Base-by-base conservation (phyloP, 2,888 invertebrate species). In the Brachynemurus nebulosus region DNA sequence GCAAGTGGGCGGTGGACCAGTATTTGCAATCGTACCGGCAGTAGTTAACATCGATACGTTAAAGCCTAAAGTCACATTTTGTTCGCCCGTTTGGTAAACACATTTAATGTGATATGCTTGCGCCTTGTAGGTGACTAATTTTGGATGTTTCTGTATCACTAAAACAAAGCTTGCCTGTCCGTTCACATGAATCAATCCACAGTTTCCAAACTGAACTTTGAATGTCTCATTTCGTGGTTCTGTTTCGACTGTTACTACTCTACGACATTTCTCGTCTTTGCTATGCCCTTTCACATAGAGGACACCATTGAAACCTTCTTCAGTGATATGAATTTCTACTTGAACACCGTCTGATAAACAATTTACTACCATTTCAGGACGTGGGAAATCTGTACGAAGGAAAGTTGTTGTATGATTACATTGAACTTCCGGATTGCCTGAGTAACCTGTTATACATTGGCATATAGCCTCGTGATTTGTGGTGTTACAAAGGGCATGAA, bases 31-130 rank as follows among this genome's bases (percentile, higher is more conserved):
- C 0, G 92, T 93, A 43, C 92, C 92, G 1, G 91, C 91, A 0
- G 92, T 92, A 0, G 92, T 92, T 52, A 92, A 65, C 91, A 92
- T 92, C 8, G 91, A 91, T 7, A 92, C 92, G 61, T 95, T 93
- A 63, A 92, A 91, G 34, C 92, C 92, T 27, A 91, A 69, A 0
- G 88, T 90, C 1, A 93, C 88, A 53, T 88, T 90, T 63, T 89
- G 88, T 62, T 90, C 90, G 48, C 90, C 91, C 1, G 90, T 91
- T 63, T 91, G 88, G 62, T 95, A 95, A 45, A 91, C 83, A 62
- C 95, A 95, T 62, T 89, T 89, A 51, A 96, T 90, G 65, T 93
- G 90, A 69, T 93, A 96, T 2, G 95, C 93, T 63, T 92, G 90
- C 4, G 95, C 91, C 58, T 88, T 86, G 61, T 86, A 88, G 1